A percentile compares a stretch with the other conserved stretches of the same genome.
Evolutionary conservation across 2,113 vertebrate genomes (phyloP).

Genomic region (Lontra canadensis): DNA sequence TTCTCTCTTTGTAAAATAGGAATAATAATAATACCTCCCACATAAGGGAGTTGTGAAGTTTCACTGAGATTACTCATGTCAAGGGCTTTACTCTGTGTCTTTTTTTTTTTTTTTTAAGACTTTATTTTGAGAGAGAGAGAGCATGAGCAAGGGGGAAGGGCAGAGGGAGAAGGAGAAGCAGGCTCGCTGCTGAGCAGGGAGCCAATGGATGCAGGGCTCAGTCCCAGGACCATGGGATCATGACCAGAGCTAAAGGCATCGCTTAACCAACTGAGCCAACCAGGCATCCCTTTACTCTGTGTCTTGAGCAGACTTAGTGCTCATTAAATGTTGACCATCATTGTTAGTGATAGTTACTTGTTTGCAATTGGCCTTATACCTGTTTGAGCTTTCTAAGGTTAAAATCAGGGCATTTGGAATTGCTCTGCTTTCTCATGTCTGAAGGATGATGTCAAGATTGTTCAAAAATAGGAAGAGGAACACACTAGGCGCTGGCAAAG

Average conservation of each 20-base stretch:
- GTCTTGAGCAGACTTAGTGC: background rate
- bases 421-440: background rate
- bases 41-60: background rate
- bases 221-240: background rate
- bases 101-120: no score
- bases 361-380: background rate
- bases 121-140: background rate
- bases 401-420: slow-evolving; percentile 18
- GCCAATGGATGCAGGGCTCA: background rate
- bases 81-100: background rate
- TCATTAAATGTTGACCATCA: background rate
- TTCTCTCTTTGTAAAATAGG: background rate
- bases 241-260: no score
- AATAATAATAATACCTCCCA: background rate
- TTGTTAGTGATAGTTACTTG: background rate
- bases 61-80: background rate
- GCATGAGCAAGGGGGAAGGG: background rate
- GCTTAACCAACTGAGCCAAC: no score
- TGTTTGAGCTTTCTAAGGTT: background rate
- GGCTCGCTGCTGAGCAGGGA: background rate
- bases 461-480: background rate
- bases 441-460: background rate
- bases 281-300: background rate
- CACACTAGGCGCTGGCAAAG: background rate
- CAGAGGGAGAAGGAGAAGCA: background rate